Evolutionary conservation across 2,888 invertebrate species (phyloP), one percentile per base, ranked within the genome.

Genomic region (Vesta saturnalis): DNA sequence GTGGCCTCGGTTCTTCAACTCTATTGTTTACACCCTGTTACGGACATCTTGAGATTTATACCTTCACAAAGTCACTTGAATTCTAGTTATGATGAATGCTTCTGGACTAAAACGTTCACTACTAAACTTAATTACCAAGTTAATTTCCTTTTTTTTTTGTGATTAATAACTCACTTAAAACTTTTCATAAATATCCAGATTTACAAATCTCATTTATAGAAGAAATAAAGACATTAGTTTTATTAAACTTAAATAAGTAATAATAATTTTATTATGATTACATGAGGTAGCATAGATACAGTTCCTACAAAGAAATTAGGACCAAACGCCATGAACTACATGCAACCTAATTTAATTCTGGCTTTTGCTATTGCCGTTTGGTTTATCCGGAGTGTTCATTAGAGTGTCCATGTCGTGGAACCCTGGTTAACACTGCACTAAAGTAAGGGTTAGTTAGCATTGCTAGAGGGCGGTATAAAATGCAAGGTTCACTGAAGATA

Each of bases 21-120:
- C 79, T 78, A 83, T 84, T 84, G 84, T 84, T 84, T 84, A 83
- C 83, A 79, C 80, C 80, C 82, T 81, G 83, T 80, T 80, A 80
- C 81, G 82, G 83, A 82, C 83, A 81, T 81, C 80, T 82, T 77
- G 75, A 81, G 81, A 83, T 83, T 83, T 83, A 83, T 82, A 78
- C 77, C 75, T 75, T 71, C 65, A 70, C 73, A 74, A 78, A 78
- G 78, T 77, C 76, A 75, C 77, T 76, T 74, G 77, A 75, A 79
- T 78, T 76, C 76, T 75, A 70, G 73, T 75, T 70, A 76, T 78
- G 79, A 79, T 79, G 76, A 77, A 79, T 78, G 76, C 52, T 60
- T 65, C 55, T 58, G 60, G 57, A 64, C 64, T 23, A 49, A 60
- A 49, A 47, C 68, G 63, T 57, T 55, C 60, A 46, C 60, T 55